Evolutionary conservation across 1,140 invertebrate genomes (phyloP).

Genomic region (Anastrepha obliqua): DNA sequence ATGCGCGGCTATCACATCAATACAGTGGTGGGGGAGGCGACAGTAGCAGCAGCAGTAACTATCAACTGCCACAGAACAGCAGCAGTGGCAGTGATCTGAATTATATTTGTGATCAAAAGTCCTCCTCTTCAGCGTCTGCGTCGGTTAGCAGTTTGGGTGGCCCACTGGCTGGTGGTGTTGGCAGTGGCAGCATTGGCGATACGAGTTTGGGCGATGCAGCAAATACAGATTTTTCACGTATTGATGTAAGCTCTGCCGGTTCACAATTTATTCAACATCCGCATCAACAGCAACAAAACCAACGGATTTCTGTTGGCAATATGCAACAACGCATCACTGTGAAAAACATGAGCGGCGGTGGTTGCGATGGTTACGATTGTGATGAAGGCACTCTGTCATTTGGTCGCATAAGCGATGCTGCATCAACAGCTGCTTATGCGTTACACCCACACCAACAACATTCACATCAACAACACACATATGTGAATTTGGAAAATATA

Average conservation of each 20-base stretch:
- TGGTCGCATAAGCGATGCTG: background rate
- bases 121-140: slow-evolving; percentile 55
- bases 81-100: slow-evolving; percentile 57
- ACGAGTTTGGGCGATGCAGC: background rate
- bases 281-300: slow-evolving; percentile 13
- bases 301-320: background rate
- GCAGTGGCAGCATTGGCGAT: slow-evolving; percentile 40
- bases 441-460: slow-evolving; percentile 23
- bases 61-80: slow-evolving; percentile 56
- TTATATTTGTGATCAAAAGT: slow-evolving; percentile 58
- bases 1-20: slow-evolving; percentile 23
- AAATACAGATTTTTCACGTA: slow-evolving; percentile 8
- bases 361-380: slow-evolving; percentile 30
- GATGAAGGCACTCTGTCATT: slow-evolving; percentile 19
- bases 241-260: background rate
- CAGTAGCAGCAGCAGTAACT: slow-evolving; percentile 55
- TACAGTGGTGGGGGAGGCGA: slow-evolving; percentile 5
- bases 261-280: slow-evolving; percentile 44
- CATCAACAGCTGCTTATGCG: background rate
- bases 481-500: slow-evolving; percentile 40
- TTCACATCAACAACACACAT: slow-evolving; percentile 14
- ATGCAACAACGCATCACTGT: background rate
- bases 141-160: slow-evolving; percentile 54
- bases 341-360: background rate
- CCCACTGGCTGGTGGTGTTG: slow-evolving; percentile 20